Conservation (phyloP, 2,113 vertebrate genomes). For the Gorsachius goisagi region DNA sequence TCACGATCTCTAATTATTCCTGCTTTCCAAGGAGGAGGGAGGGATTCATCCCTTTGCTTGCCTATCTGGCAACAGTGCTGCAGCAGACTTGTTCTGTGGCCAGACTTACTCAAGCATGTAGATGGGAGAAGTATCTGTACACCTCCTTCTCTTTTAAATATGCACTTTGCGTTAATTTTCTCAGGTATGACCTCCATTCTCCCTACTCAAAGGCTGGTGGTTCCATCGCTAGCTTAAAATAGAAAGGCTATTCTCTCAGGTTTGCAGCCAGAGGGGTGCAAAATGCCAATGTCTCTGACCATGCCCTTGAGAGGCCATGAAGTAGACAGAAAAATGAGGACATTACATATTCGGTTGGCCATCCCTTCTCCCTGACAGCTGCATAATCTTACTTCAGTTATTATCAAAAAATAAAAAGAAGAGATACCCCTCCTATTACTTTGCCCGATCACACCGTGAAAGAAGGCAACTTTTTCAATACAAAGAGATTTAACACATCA, state of each 20-base stretch:
- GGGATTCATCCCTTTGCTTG: not conserved
- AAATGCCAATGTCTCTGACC: not conserved
- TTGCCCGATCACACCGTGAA: not conserved
- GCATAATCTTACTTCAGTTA: not conserved
- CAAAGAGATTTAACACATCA: not conserved
- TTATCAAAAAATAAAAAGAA: not conserved
- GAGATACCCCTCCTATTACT: not conserved
- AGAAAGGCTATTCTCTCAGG: not conserved
- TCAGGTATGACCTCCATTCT: not conserved
- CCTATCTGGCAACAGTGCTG: not conserved
- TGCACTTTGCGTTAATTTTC: not conserved
- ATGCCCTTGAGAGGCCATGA: not conserved
- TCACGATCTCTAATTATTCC: not conserved
- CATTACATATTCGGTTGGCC: not conserved
- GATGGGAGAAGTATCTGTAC: not conserved
- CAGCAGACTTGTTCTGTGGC: not conserved
- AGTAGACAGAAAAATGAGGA: not conserved
- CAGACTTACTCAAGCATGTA: not conserved
- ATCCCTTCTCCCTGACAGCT: not conserved
- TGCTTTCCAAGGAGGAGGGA: not conserved
- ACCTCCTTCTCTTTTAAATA: not conserved
- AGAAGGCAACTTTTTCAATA: not conserved
- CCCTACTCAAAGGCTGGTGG: not conserved
- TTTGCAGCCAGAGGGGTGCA: not conserved
- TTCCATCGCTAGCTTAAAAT: not conserved